Evolutionary conservation across 2,888 invertebrate genomes (phyloP), one percentile per base, ranked within the genome.

Genomic region (Chrysomela aeneicollis): DNA sequence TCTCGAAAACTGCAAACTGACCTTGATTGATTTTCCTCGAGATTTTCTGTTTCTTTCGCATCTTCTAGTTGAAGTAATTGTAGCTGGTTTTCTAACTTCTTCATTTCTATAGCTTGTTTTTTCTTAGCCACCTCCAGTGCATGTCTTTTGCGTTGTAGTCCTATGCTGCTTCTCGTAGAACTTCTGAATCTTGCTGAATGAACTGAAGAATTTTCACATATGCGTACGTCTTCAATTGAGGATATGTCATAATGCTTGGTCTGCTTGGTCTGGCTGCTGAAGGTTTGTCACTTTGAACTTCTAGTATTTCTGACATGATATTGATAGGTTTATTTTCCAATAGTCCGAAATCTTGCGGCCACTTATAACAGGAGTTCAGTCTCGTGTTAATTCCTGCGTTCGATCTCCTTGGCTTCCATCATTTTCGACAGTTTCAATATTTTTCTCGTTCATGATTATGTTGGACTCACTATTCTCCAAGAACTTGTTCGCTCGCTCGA

Each of bases 401-500:
- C 17, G 51, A 15, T 51, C n/a, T 51, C 8, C 8, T 51, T 30
- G 22, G 22, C n/a, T 26, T 51, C 10, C 32, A 3, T 26, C 26
- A 2, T n/a, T 26, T 51, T 1, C 26, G 8, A 15, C n/a, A 51
- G 21, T 6, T 26, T 8, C 9, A 35, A 35, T 35, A 35, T 35
- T 35, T 35, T 35, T 9, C 1, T 35, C 6, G 10, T 10, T 35
- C 32, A n/a, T n/a, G n/a, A 35, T 35, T 5, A 8, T 35, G 26
- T 26, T 17, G 22, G 50, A 50, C 12, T 18, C 2, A 50, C 50
- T 19, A 21, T 6, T 22, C n/a, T 9, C 26, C 51, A 26, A 10
- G 15, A 51, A 51, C 26, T 51, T 30, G 9, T 51, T 51, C 51
- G 8, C 26, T 17, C 15, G 30, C 22, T 51, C 12, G 51, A 51